phyloP scores from a whole-genome alignment of 2,797 vertebrate species.

The Chanos chanos region DNA sequence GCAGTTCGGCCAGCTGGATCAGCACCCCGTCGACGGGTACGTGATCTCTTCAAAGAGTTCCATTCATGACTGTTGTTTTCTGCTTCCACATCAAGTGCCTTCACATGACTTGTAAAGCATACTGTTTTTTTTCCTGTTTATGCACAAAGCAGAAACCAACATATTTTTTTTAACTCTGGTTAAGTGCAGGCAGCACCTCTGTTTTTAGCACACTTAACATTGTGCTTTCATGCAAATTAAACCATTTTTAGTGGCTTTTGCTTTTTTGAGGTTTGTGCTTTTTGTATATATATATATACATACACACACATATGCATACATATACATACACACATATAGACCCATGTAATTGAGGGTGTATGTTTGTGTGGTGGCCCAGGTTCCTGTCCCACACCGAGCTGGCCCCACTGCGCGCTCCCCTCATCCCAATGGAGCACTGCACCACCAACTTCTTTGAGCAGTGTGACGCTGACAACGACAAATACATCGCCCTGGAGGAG shows the following conservation, averaged over 20 bases:
- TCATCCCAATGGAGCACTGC: constrained; percentile 99
- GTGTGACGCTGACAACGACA: constrained; percentile 91
- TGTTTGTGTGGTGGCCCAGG: constrained; percentile 56
- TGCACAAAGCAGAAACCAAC: too few relatives aligned
- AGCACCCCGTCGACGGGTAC: constrained; percentile 91
- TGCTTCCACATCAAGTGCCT: background rate
- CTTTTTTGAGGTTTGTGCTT: too few relatives aligned
- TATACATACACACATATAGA: too few relatives aligned
- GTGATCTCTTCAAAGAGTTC: constrained; percentile 32
- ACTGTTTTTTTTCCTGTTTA: too few relatives aligned
- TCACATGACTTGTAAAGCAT: background rate
- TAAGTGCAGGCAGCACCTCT: too few relatives aligned
- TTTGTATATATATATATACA: too few relatives aligned
- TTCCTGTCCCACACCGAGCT: constrained; percentile 97
- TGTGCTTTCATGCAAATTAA: too few relatives aligned
- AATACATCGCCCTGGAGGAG: constrained; percentile 96
- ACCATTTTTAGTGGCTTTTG: too few relatives aligned
- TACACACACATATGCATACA: too few relatives aligned
- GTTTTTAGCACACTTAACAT: too few relatives aligned
- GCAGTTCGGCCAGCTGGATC: constrained; percentile 98
- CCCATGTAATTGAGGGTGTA: background rate
- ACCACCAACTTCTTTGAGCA: constrained; percentile 95
- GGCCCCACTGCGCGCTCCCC: constrained; percentile 91
- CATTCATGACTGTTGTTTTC: background rate
- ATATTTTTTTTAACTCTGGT: too few relatives aligned